A percentile compares a stretch with the other conserved stretches of the same genome.
These are phyloP conservation scores for Thripadectes ignobilis DNA, from an alignment of 2,797 vertebrate genomes.

Conservation along the genomic window DNA sequence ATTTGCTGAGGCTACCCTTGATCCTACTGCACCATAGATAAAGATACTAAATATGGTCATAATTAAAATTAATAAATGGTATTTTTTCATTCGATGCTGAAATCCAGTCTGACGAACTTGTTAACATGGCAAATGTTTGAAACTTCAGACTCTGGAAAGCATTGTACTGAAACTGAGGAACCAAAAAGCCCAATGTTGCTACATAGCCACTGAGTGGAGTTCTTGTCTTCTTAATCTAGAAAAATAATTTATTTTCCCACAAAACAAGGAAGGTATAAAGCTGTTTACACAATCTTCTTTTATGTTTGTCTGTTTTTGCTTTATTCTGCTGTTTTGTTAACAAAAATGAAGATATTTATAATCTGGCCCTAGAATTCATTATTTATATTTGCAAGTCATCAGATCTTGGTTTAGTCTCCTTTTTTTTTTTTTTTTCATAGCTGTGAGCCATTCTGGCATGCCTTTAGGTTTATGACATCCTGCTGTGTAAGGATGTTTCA, in stretches of 20 bases:
- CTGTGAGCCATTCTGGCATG: conserved; percentile 63
- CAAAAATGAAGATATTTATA: conserved; percentile 15
- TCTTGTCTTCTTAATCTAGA: not conserved
- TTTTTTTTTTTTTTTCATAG: conserved; percentile 22
- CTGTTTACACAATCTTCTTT: not conserved
- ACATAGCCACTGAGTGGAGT: not conserved
- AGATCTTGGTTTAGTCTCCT: conserved; percentile 57
- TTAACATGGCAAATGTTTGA: not conserved
- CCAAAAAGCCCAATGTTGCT: not conserved
- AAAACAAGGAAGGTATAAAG: not conserved
- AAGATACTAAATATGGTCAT: not conserved
- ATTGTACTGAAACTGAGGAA: not conserved
- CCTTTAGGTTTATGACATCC: conserved; percentile 71
- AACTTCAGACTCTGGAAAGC: not conserved
- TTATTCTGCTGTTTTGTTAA: not conserved
- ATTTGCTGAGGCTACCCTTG: not conserved
- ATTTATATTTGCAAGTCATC: conserved; percentile 66
- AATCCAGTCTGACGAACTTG: not conserved
- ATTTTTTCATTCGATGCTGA: not conserved
- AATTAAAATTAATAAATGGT: not conserved
- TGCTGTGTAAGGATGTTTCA: conserved; percentile 72
- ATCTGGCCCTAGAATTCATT: conserved; percentile 62
- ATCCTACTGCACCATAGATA: not conserved
- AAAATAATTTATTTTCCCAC: not conserved
- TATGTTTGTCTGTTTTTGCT: not conserved